A percentile compares a stretch with the other conserved stretches of the same genome.
phyloP scores from a whole-genome alignment of 1,140 invertebrate genomes.

The Chymomyza costata region DNA sequence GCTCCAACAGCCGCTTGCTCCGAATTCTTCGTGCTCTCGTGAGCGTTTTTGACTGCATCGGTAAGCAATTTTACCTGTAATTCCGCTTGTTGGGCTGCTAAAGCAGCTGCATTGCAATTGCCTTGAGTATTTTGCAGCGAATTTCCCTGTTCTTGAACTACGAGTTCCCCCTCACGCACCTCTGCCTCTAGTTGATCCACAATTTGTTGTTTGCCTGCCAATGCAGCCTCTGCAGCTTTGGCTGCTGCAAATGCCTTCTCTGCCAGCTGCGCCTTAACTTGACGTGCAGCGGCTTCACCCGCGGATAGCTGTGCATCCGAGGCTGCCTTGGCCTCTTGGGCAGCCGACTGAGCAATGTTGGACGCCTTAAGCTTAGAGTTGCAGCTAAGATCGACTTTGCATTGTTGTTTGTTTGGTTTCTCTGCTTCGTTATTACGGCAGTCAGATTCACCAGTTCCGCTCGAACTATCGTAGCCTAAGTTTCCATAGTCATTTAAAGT shows the following conservation, averaged over 20 bases:
- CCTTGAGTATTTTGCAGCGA: slow-evolving; percentile 78
- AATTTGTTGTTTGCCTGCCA: slow-evolving; percentile 79
- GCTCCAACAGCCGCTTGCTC: slow-evolving; percentile 78
- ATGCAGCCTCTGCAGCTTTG: slow-evolving; percentile 80
- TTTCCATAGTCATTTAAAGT: not conserved
- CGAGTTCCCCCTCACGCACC: slow-evolving; percentile 79
- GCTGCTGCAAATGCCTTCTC: slow-evolving; percentile 81
- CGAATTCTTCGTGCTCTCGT: slow-evolving; percentile 78
- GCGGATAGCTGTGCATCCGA: slow-evolving; percentile 81
- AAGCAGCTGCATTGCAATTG: slow-evolving; percentile 78
- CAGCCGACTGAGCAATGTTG: slow-evolving; percentile 81
- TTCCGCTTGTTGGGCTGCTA: slow-evolving; percentile 78
- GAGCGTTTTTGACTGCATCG: slow-evolving; percentile 51
- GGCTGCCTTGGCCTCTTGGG: slow-evolving; percentile 80
- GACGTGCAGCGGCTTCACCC: slow-evolving; percentile 79
- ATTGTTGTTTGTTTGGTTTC: not conserved
- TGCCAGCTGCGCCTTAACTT: slow-evolving; percentile 81
- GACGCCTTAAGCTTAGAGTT: slow-evolving; percentile 59
- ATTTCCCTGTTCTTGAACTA: slow-evolving; percentile 79
- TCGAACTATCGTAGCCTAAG: not conserved
- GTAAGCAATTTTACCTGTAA: slow-evolving; percentile 66
- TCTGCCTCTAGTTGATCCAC: slow-evolving; percentile 79
- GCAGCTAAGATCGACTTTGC: slow-evolving; percentile 4
- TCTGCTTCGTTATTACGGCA: not conserved
- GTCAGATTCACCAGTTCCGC: not conserved